Percentiles rank a stretch among this genome's conserved stretches.
Conservation (phyloP, 2,797 vertebrate species). For the Heliangelus exortis region DNA sequence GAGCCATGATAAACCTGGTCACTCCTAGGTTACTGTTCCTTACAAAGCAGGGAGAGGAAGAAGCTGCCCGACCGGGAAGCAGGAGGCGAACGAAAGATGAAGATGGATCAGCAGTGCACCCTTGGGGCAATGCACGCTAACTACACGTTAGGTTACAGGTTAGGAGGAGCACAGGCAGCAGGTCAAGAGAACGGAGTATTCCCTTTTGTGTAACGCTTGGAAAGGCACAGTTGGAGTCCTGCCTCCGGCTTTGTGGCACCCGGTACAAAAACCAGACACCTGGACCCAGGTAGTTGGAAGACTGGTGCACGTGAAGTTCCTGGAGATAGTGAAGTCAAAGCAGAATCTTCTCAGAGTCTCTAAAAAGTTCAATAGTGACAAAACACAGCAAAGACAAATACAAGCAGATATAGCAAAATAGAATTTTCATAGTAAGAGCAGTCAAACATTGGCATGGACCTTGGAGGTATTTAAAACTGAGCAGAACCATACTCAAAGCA, state of each 20-base stretch:
- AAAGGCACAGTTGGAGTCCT: not conserved
- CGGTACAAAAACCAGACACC: too few relatives aligned
- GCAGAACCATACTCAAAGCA: not conserved
- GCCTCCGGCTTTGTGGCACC: not conserved
- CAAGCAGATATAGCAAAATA: not conserved
- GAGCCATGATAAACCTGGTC: rapidly evolving
- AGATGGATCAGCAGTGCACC: slow-evolving; percentile 47
- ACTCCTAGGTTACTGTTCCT: not conserved
- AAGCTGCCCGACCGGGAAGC: not conserved
- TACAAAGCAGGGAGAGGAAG: not conserved
- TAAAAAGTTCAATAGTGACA: not conserved
- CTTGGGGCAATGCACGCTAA: slow-evolving; percentile 43
- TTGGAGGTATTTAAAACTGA: not conserved
- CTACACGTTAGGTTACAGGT: not conserved
- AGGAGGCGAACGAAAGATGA: not conserved
- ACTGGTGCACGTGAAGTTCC: not conserved
- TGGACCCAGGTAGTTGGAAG: not conserved
- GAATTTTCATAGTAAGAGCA: not conserved
- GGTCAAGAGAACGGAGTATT: not conserved
- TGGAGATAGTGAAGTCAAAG: not conserved
- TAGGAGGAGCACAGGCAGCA: not conserved
- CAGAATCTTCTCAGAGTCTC: rapidly evolving
- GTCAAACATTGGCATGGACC: not conserved
- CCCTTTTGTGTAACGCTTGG: not conserved
- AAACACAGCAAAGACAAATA: not conserved